These are phyloP conservation scores for Agapornis canus DNA, from an alignment of 2,797 vertebrate species.

Conservation along the genomic window DNA sequence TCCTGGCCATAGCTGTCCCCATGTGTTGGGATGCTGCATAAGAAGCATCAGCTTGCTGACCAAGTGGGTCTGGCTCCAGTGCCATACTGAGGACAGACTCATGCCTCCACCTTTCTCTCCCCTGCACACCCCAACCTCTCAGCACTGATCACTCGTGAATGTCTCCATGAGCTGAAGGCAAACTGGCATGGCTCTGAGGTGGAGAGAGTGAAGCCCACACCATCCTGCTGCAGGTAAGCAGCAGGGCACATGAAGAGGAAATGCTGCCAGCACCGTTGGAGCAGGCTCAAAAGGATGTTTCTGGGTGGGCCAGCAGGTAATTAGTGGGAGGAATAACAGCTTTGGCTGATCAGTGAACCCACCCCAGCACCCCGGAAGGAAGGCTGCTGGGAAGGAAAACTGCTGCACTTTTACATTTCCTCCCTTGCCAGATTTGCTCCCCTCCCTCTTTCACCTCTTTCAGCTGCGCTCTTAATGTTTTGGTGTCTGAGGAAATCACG, in stretches of 20 bases:
- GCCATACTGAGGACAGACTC: background rate
- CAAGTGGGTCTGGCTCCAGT: fast-evolving
- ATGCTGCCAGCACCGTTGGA: constrained; percentile 81
- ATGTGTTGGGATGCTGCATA: fast-evolving
- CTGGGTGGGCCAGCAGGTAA: constrained; percentile 73
- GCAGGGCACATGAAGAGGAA: constrained; percentile 82
- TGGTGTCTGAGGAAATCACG: background rate
- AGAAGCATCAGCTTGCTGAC: background rate
- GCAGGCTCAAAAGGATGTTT: constrained; percentile 76
- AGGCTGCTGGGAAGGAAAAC: constrained; percentile 76
- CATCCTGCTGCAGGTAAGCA: constrained; percentile 85
- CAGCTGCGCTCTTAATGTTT: background rate
- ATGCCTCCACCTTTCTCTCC: background rate
- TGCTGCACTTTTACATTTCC: constrained; percentile 31
- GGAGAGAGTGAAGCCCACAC: constrained; percentile 80
- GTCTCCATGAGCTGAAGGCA: constrained; percentile 73
- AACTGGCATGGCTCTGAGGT: constrained; percentile 77
- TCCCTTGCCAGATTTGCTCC: background rate
- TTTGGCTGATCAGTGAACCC: constrained; percentile 79
- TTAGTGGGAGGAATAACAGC: constrained; percentile 82
- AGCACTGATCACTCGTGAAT: constrained; percentile 80
- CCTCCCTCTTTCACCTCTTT: background rate
- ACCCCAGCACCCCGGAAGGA: constrained; percentile 70
- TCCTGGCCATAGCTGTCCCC: background rate
- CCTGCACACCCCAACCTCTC: constrained; percentile 73